Base-by-base conservation (phyloP, 1,140 invertebrate species). In the Hypothenemus hampei region DNA sequence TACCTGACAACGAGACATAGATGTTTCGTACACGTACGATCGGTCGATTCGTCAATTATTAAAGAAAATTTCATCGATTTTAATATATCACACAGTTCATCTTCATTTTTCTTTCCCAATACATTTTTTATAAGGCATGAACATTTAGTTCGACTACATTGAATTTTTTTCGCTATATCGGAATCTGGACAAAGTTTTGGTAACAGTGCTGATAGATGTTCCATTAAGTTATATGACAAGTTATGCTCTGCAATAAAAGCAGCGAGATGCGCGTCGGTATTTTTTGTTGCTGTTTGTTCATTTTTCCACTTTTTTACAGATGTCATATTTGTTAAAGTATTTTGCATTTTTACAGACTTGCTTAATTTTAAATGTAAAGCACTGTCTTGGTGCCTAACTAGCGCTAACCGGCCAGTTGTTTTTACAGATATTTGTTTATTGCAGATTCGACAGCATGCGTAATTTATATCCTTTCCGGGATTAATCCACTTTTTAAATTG, bases 31-130 rank as follows among this genome's bases (percentile, higher is more conserved):
- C 47, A 59, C 23, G 47, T 53, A 21, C 58, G 41, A 58, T 73
- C 71, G 10, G 69, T 73, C 7, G 64, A 67, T 59, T 73, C 71
- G 46, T 73, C 70, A 47, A 71, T 63, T 22, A 72, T 67, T 48
- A 72, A 50, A 21, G 65, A 68, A 66, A 73, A 73, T 46, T 66
- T 65, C 10, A 60, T 56, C 29, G 47, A 55, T 58, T 60, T 41
- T 13, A 70, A 45, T 51, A 62, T 33, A 47, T 47, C 55, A 55
- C 60, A 59, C 55, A 65, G 22, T 47, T 49, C 22, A 24, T 23
- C 21, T 20, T 47, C 18, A 44, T 45, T 45, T 13, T 39, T n/a
- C 15, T 41, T 23, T 18, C 57, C 57, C 8, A 36, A 48, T 18
- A 48, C 21, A 48, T 54, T 41, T n/a, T 21, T 53, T 22, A 58